A percentile compares a stretch with the other conserved stretches of the same genome.
Evolutionary conservation across 2,888 invertebrate genomes (phyloP).

Genomic region (Heteromyza rotundicornis): DNA sequence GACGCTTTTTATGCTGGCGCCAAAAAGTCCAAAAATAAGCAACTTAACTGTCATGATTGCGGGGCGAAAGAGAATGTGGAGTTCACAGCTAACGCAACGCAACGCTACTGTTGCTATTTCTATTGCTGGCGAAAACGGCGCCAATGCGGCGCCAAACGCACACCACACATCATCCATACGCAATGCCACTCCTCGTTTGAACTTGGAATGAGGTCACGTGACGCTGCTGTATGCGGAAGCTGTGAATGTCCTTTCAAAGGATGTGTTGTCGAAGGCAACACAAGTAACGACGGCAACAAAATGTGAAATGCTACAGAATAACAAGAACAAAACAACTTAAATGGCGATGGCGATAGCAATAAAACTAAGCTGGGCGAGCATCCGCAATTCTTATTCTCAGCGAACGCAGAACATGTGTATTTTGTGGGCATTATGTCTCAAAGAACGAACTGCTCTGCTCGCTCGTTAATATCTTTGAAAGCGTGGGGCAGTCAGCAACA

Average conservation of each 20-base stretch:
- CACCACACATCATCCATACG: constrained; percentile 15
- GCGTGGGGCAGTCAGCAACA: no score
- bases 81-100: no score
- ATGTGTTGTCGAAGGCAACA: constrained; percentile 7
- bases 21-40: constrained; percentile 44
- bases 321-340: neutral
- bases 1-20: constrained; percentile 49
- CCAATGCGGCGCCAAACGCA: constrained; percentile 21
- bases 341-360: no score
- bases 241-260: constrained; percentile 27
- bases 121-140: constrained; percentile 19
- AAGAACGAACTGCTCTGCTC: neutral
- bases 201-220: constrained; percentile 30
- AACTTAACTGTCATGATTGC: constrained; percentile 19
- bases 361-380: no score
- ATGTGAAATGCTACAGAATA: neutral
- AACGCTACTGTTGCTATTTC: constrained; percentile 37
- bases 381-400: neutral
- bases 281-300: neutral
- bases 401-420: neutral
- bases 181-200: constrained; percentile 23
- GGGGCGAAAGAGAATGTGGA: constrained; percentile 13
- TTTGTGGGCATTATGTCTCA: no score
- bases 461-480: neutral
- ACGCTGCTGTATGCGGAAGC: constrained; percentile 16